These are phyloP conservation scores for Leucophenga varia DNA, from an alignment of 1,140 invertebrate species.

Conservation along the genomic window DNA sequence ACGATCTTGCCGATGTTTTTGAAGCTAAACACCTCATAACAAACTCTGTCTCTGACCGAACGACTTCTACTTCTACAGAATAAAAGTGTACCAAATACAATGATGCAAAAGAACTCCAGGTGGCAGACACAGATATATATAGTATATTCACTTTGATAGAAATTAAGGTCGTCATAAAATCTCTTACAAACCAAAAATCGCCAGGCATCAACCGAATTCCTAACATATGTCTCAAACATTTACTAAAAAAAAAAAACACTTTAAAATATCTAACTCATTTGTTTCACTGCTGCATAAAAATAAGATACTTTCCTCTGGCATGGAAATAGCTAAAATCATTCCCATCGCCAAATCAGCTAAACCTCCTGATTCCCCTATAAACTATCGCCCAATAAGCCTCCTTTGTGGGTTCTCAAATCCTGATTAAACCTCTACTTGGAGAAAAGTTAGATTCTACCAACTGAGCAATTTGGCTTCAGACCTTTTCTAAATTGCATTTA, in stretches of 20 bases:
- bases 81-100: background rate
- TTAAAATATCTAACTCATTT: background rate
- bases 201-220: background rate
- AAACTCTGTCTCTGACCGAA: conserved; percentile 1
- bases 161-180: background rate
- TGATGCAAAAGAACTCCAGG: background rate
- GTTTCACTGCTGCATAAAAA: background rate
- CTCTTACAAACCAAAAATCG: background rate
- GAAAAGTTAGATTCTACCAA: no score
- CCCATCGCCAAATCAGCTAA: background rate
- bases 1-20: conserved; percentile 6
- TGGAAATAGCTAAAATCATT: conserved; percentile 3
- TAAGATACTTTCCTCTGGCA: conserved; percentile 1
- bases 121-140: no score
- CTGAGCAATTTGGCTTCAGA: no score
- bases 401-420: conserved; percentile 2
- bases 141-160: background rate
- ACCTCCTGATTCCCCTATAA: background rate
- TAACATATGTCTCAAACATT: background rate
- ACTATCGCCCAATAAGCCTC: conserved; percentile 1
- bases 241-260: conserved; percentile 3
- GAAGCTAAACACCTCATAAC: conserved; percentile 6
- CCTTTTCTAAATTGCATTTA: no score
- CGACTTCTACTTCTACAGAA: background rate
- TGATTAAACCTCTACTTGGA: conserved; percentile 1